A percentile compares a stretch with the other conserved stretches of the same genome.
Evolutionary conservation across 2,888 invertebrate genomes (phyloP).

Genomic region (Polydrusus tereticollis): DNA sequence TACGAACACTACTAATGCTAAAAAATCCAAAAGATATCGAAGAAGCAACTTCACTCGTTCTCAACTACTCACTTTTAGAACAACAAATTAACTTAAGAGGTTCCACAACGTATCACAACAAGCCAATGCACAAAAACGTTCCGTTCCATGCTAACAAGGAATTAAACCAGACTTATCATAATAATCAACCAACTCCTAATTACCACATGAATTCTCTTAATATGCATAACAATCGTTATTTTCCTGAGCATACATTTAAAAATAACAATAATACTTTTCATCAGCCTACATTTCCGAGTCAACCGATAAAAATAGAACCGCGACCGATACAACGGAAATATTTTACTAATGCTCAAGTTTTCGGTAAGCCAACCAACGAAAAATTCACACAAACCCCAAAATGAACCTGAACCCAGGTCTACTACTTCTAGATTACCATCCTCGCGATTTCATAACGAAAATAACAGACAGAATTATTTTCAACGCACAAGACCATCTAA

Average conservation of each 20-base stretch:
- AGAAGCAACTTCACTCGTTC: neutral
- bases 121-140: neutral
- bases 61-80: slow-evolving; percentile 7
- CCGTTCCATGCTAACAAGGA: too few relatives aligned
- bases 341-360: neutral
- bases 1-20: slow-evolving; percentile 18
- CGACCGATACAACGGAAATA: neutral
- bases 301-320: neutral
- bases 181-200: too few relatives aligned
- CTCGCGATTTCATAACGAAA: neutral
- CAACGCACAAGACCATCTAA: neutral
- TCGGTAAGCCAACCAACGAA: neutral
- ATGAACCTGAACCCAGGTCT: neutral
- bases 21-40: slow-evolving; percentile 6
- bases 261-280: neutral
- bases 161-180: too few relatives aligned
- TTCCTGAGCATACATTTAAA: neutral
- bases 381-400: slow-evolving; percentile 5
- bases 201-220: too few relatives aligned
- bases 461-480: neutral
- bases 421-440: neutral
- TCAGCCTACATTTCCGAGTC: neutral
- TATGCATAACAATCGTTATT: neutral
- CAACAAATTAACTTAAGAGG: slow-evolving; percentile 8
- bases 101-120: neutral